Conservation (phyloP, 2,113 vertebrate species). For the Nerophis ophidion region DNA sequence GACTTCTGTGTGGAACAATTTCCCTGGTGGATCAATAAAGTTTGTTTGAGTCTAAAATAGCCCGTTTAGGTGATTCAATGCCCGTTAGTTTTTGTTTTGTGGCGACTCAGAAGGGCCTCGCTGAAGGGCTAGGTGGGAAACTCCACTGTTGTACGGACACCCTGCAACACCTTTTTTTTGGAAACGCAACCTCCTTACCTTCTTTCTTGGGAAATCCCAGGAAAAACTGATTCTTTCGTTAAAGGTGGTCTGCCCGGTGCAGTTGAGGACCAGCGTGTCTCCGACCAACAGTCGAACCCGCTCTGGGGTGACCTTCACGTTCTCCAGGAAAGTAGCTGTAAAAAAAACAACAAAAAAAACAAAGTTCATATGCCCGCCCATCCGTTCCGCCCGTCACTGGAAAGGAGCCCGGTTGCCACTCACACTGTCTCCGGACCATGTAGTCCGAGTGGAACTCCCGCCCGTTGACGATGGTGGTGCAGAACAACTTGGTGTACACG, state of each 20-base stretch:
- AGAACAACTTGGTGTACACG: slow-evolving; percentile 55
- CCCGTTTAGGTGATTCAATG: too few species aligned
- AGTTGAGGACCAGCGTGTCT: slow-evolving; percentile 72
- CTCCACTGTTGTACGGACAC: too few species aligned
- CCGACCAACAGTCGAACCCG: slow-evolving; percentile 71
- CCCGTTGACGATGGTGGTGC: slow-evolving; percentile 54
- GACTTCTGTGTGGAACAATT: too few species aligned
- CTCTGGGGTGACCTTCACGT: slow-evolving; percentile 52
- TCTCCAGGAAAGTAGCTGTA: slow-evolving; percentile 34
- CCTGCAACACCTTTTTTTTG: too few species aligned
- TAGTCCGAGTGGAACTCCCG: slow-evolving; percentile 52
- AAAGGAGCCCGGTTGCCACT: slow-evolving; percentile 45
- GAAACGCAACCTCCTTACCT: slow-evolving; percentile 20
- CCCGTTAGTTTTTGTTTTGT: too few species aligned
- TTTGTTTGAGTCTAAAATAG: too few species aligned
- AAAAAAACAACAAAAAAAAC: slow-evolving; percentile 1
- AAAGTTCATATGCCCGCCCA: neutral
- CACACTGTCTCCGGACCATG: slow-evolving; percentile 65
- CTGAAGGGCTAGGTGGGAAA: too few species aligned
- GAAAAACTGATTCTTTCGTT: slow-evolving; percentile 71
- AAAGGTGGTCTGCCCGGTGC: slow-evolving; percentile 69
- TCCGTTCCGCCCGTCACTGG: neutral
- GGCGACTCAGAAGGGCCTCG: too few species aligned
- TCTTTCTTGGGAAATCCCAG: slow-evolving; percentile 65
- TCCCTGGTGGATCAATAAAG: too few species aligned